Evolutionary conservation across 2,113 vertebrate genomes (phyloP), one percentile per base, ranked within the genome.

Genomic region (Pipa parva): DNA sequence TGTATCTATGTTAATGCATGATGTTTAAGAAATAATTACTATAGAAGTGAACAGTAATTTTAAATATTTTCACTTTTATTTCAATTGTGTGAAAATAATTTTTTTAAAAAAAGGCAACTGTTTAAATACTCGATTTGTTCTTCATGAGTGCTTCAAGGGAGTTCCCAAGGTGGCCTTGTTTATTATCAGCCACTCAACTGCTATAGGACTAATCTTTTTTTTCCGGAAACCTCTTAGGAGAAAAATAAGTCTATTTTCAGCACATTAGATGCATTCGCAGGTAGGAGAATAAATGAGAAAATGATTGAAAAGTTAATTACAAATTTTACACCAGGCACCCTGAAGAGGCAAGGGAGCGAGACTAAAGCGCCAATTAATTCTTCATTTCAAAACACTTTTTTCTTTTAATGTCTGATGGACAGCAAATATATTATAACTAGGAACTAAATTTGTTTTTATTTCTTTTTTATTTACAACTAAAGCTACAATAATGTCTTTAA

Each of bases 301-400:
- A 68, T 68, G 65, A 68, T 68, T 68, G 65, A 68, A 68, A 64
- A 68, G 65, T 68, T 68, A 68, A 68, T 68, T 68, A 68, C 65
- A 68, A 68, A 68, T 68, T 68, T 68, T 68, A 52, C 56, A 68
- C 65, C 45, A 59, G 56, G 59, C 65, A 68, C 65, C 58, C 58
- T 39, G 65, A 60, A 68, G 56, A 68, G 65, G 59, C 59, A 68
- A 59, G 42, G 15, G 56, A 68, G 65, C 65, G 45, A 29, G 27
- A 58, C 65, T 51, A 68, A 68, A 68, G 65, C 26, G 39, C 29
- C 65, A 68, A 68, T 68, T 68, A 59, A 68, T 68, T 60, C 52
- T 68, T 68, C 56, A 59, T 59, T 60, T 51, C 45, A 51, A n/a
- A 68, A 68, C 55, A 51, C 45, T 59, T 56, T 67, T 42, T 49